These are phyloP conservation scores for Drosophila guanche DNA, from an alignment of 1,140 invertebrate genomes.

Conservation along the genomic window DNA sequence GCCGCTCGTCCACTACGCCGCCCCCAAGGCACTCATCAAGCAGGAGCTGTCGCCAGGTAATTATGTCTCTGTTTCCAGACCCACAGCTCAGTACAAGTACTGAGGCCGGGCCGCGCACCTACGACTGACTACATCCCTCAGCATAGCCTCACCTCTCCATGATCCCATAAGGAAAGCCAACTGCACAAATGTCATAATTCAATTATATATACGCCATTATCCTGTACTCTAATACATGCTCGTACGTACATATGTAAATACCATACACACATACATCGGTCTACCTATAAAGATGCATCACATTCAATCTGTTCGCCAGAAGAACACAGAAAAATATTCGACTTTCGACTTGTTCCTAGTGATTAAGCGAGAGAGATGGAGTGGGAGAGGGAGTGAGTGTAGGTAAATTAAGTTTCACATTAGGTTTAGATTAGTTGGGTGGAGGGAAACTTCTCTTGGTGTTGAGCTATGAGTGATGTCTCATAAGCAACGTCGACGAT, in stretches of 20 bases:
- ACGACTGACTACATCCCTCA: background rate
- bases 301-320: slow-evolving; percentile 67
- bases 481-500: slow-evolving; percentile 25
- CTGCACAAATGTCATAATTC: slow-evolving; percentile 33
- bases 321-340: slow-evolving; percentile 58
- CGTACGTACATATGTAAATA: slow-evolving; percentile 13
- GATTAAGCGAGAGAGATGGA: no score
- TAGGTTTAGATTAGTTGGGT: background rate
- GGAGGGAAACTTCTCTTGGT: background rate
- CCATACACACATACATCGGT: slow-evolving; percentile 21
- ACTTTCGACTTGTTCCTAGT: background rate
- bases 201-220: slow-evolving; percentile 33
- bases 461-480: slow-evolving; percentile 23
- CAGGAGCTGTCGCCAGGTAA: slow-evolving; percentile 54
- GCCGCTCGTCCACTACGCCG: slow-evolving; percentile 61
- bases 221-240: no score
- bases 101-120: slow-evolving; percentile 11
- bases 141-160: slow-evolving; percentile 4
- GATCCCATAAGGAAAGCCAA: slow-evolving; percentile 27
- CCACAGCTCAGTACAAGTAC: slow-evolving; percentile 71
- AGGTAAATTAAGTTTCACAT: slow-evolving; percentile 2
- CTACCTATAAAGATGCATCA: slow-evolving; percentile 57
- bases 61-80: slow-evolving; percentile 74
- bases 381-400: background rate
- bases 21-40: slow-evolving; percentile 58